phyloP scores from a whole-genome alignment of 1,140 invertebrate species.

The Andricus grossulariae region DNA sequence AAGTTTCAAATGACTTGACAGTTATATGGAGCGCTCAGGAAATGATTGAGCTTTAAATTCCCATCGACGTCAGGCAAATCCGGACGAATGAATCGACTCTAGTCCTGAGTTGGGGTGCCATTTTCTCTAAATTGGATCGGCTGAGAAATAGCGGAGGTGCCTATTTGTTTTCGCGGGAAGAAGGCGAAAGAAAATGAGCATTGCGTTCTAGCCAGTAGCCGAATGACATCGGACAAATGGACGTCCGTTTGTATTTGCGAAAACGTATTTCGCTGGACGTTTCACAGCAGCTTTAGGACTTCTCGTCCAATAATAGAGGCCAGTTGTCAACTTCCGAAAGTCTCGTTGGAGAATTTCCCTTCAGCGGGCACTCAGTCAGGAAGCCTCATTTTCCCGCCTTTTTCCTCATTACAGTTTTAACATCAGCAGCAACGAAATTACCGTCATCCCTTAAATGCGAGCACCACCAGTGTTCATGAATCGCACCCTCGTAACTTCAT shows the following conservation, averaged over 20 bases:
- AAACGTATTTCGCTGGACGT: constrained; percentile 59
- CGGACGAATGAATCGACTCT: constrained; percentile 54
- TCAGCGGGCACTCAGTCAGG: background rate
- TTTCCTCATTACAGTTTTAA: constrained; percentile 33
- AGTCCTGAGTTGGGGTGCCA: constrained; percentile 42
- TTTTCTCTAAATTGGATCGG: constrained; percentile 64
- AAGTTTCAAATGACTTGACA: background rate
- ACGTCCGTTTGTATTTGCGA: constrained; percentile 62
- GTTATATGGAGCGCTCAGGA: background rate
- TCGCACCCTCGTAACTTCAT: constrained; percentile 42
- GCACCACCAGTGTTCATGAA: constrained; percentile 9
- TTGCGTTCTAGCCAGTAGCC: constrained; percentile 20
- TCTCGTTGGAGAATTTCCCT: background rate
- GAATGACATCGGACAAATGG: constrained; percentile 64
- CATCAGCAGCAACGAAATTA: constrained; percentile 47
- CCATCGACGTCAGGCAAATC: constrained; percentile 57
- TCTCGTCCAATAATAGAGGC: background rate
- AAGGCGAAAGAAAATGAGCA: constrained; percentile 32
- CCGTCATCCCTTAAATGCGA: constrained; percentile 45
- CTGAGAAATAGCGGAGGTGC: constrained; percentile 62
- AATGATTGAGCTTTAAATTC: constrained; percentile 1
- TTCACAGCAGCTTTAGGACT: background rate
- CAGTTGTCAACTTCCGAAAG: background rate
- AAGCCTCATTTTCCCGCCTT: constrained; percentile 32
- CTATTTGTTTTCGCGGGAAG: constrained; percentile 39